Conservation (phyloP, 2,888 invertebrate species). For the Coelinius sp. region DNA sequence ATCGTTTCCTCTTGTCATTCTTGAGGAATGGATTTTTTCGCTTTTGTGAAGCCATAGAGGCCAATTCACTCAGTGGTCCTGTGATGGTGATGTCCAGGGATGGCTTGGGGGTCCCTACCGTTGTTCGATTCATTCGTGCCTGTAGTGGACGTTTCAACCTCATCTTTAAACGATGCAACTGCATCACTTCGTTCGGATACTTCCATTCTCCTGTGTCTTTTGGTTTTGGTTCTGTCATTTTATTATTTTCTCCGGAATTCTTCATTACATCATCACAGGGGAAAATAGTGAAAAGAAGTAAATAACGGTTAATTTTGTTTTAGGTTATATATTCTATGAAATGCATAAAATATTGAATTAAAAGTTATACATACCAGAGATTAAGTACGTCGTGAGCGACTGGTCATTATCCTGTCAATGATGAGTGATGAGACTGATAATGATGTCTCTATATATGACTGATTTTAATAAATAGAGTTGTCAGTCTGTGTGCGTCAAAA, state of each 20-base stretch:
- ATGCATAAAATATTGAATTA: not conserved
- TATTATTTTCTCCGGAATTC: not conserved
- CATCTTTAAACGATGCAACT: conserved; percentile 81
- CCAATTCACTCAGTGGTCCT: conserved; percentile 40
- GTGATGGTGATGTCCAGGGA: conserved; percentile 55
- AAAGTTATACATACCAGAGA: not conserved
- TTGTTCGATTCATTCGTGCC: conserved; percentile 75
- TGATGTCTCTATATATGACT: not conserved
- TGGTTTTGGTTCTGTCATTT: conserved; percentile 35
- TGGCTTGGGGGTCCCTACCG: conserved; percentile 56
- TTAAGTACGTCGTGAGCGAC: not conserved
- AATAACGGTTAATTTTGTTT: not conserved
- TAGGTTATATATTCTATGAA: conserved; percentile 11
- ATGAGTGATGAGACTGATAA: not conserved
- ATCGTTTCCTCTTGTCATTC: conserved; percentile 68
- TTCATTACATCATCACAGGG: not conserved
- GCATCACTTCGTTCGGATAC: conserved; percentile 77
- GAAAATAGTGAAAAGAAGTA: not conserved
- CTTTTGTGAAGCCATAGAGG: conserved; percentile 73
- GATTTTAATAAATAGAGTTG: conserved; percentile 5
- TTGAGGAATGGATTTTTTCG: conserved; percentile 85
- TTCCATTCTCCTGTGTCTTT: conserved; percentile 70
- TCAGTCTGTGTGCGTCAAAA: conserved; percentile 3
- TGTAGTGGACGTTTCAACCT: conserved; percentile 85
- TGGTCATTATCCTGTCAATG: not conserved